Conservation (phyloP, 1,140 invertebrate species). For the Sycophaga agraensis region DNA sequence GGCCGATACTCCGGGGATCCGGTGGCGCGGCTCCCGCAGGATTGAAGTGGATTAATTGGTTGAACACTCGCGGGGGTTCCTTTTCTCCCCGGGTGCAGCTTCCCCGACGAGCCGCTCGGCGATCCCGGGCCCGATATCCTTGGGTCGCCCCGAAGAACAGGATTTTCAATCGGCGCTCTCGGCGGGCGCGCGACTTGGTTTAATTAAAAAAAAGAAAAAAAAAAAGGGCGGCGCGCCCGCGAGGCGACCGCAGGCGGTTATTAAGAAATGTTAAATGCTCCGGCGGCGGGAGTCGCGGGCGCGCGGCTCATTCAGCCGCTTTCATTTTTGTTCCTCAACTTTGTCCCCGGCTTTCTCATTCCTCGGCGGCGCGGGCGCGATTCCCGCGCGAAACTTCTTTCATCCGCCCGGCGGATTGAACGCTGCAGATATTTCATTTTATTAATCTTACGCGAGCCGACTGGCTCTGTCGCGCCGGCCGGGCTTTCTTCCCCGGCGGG, state of each 20-base stretch:
- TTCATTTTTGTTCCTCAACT: background rate
- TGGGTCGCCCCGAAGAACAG: conserved; percentile 27
- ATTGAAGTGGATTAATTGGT: conserved; percentile 54
- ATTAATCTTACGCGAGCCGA: conserved; percentile 15
- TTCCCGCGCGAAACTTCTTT: background rate
- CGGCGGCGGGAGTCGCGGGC: too few species aligned
- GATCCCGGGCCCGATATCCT: background rate
- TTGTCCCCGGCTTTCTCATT: background rate
- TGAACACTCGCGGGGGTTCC: conserved; percentile 46
- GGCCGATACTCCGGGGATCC: conserved; percentile 41
- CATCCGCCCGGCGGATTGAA: conserved; percentile 9
- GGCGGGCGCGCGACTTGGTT: too few species aligned
- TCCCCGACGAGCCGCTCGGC: conserved; percentile 20
- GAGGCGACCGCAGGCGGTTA: background rate
- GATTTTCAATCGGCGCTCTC: conserved; percentile 28
- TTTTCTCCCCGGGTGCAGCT: background rate
- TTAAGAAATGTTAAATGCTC: background rate
- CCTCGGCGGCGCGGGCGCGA: background rate
- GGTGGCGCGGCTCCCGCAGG: conserved; percentile 32
- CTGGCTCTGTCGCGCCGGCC: background rate
- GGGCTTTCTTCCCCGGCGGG: too few species aligned
- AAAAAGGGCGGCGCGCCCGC: too few species aligned
- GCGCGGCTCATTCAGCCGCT: background rate
- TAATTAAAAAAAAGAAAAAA: background rate
- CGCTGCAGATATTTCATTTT: conserved; percentile 25